Conservation (phyloP, 2,797 vertebrate species). For the Percopsis omiscomaycus region DNA sequence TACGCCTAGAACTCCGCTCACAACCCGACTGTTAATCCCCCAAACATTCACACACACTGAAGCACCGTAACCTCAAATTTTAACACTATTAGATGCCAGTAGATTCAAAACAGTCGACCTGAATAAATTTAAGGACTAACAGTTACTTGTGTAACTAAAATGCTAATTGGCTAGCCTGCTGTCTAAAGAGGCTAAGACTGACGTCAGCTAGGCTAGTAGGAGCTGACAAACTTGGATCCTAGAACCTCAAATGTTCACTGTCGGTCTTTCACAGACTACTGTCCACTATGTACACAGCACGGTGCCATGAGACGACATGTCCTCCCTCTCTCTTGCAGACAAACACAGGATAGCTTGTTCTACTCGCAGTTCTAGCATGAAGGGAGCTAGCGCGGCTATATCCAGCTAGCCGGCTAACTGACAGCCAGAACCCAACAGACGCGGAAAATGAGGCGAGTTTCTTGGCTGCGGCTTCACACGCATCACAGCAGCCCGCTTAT, state of each 20-base stretch:
- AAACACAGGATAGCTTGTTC: slow-evolving; percentile 22
- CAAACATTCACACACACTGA: not conserved
- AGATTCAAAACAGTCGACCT: slow-evolving; percentile 15
- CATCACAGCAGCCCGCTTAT: too few species aligned
- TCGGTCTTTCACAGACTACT: slow-evolving; percentile 47
- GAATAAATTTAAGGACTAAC: slow-evolving; percentile 49
- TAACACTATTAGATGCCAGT: slow-evolving; percentile 8
- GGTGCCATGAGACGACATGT: slow-evolving; percentile 34
- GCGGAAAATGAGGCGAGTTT: slow-evolving; percentile 72
- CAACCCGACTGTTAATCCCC: not conserved
- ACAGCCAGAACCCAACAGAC: slow-evolving; percentile 59
- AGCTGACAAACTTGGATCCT: slow-evolving; percentile 65
- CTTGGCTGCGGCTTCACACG: not conserved
- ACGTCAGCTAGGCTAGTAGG: slow-evolving; percentile 64
- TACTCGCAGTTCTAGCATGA: slow-evolving; percentile 47
- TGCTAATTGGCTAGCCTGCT: slow-evolving; percentile 63
- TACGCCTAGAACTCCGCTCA: slow-evolving; percentile 27
- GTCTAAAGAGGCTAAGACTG: slow-evolving; percentile 43
- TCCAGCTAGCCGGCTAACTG: slow-evolving; percentile 69
- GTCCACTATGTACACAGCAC: slow-evolving; percentile 25
- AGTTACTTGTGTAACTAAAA: slow-evolving; percentile 47
- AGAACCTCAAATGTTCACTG: slow-evolving; percentile 42
- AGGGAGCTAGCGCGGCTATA: slow-evolving; percentile 40
- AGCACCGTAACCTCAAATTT: slow-evolving; percentile 4
- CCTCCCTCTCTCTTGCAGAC: slow-evolving; percentile 44